Evolutionary conservation across 2,888 invertebrate genomes (phyloP).

Genomic region (Keiferia lycopersicella): DNA sequence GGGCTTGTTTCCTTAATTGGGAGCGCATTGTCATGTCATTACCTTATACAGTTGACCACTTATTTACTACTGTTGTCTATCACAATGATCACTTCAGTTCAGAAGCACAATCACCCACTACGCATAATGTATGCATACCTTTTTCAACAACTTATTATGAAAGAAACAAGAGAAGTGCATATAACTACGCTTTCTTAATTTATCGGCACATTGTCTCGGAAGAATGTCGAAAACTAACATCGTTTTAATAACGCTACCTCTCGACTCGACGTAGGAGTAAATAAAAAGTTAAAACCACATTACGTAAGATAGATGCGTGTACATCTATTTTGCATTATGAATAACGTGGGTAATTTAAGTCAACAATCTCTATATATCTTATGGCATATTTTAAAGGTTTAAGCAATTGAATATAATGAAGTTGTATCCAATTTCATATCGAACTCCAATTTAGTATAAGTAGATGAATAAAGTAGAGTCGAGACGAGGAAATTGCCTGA

Average conservation of each 20-base stretch:
- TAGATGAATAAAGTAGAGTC: constrained; percentile 5
- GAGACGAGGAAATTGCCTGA: constrained; percentile 3
- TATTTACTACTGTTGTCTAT: neutral
- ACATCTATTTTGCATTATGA: constrained; percentile 15
- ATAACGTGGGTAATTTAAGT: constrained; percentile 21
- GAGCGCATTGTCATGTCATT: too few species aligned
- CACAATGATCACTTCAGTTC: neutral
- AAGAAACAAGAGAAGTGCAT: neutral
- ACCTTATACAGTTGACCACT: too few species aligned
- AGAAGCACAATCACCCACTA: too few species aligned
- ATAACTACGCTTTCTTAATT: constrained; percentile 7
- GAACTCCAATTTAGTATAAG: constrained; percentile 13
- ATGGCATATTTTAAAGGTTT: constrained; percentile 18
- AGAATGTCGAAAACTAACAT: constrained; percentile 14
- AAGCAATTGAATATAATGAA: constrained; percentile 20
- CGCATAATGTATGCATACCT: neutral
- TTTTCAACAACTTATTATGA: neutral
- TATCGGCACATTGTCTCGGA: constrained; percentile 20
- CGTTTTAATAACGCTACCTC: neutral
- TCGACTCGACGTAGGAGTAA: constrained; percentile 4
- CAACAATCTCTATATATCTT: neutral
- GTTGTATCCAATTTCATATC: constrained; percentile 21
- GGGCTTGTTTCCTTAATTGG: too few species aligned
- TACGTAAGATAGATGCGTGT: constrained; percentile 1
- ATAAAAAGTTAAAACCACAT: constrained; percentile 3